Evolutionary conservation across 1,140 invertebrate species (phyloP), one percentile per base, ranked within the genome.

Genomic region (Yoshiicerus persimilis): DNA sequence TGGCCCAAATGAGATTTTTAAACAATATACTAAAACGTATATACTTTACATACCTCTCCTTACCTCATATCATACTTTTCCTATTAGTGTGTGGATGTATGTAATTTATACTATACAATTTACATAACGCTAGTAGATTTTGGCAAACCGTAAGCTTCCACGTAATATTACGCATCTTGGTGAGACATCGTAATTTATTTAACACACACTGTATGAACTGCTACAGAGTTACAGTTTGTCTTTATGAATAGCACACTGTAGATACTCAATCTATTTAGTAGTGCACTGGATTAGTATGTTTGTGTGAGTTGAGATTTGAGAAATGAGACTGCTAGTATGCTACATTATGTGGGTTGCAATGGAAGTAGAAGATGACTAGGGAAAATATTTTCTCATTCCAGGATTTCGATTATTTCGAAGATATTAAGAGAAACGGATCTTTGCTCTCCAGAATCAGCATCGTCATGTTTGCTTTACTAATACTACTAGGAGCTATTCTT

Each of bases 371-470:
- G 25, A 27, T 30, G 66, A 9, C 83, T 84, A 84, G 83, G 39
- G 41, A 47, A 41, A 47, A 47, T 84, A 27, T 56, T 47, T 84
- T 30, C 6, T 47, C 41, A 84, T 56, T 84, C 83, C 39, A 88
- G 87, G 87, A 88, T 77, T 77, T 77, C 84, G 62, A 88, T 47
- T 88, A 86, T 77, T 88, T 47, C 75, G 84, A 84, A n/a, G 84
- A 75, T 41, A 85, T 62, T 64, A 56, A 84, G 32, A 75, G 83
- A 32, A 84, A 80, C 27, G 83, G 83, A 32, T 85, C 84, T 27
- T 77, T 80, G 13, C 25, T 23, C 47, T 32, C 27, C n/a, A 66
- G 47, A 86, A 41, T 86, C 30, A 77, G 25, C n/a, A 27, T 88
- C 25, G 41, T 86, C 84, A 39, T 75, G 32, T 86, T 36, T 34